These are phyloP conservation scores for Chesias legatella DNA, from an alignment of 2,888 invertebrate species.

Conservation along the genomic window DNA sequence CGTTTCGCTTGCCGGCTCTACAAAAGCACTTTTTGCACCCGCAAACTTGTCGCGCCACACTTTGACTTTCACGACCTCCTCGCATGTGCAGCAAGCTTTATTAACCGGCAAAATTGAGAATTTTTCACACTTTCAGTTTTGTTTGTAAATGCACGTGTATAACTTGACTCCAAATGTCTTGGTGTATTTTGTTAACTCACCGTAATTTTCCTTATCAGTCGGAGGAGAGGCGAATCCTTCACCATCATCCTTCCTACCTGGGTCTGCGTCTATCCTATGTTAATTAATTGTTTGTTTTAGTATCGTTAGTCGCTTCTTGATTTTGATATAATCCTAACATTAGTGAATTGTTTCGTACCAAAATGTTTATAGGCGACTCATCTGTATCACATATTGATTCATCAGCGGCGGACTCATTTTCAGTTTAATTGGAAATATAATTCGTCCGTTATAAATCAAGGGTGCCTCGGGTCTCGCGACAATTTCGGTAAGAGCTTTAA, in stretches of 20 bases:
- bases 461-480: constrained; percentile 48
- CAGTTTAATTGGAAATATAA: constrained; percentile 62
- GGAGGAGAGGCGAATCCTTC: not conserved
- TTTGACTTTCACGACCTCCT: constrained; percentile 62
- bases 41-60: constrained; percentile 61
- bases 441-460: constrained; percentile 60
- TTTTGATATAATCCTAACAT: too few species aligned
- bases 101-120: constrained; percentile 20
- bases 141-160: constrained; percentile 18
- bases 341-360: constrained; percentile 17
- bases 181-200: constrained; percentile 2
- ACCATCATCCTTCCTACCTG: too few species aligned
- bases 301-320: too few species aligned
- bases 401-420: constrained; percentile 53
- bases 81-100: constrained; percentile 34
- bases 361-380: constrained; percentile 35
- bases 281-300: too few species aligned
- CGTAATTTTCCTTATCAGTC: not conserved
- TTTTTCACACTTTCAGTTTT: constrained; percentile 24
- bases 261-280: too few species aligned
- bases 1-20: constrained; percentile 65
- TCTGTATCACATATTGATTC: constrained; percentile 48
- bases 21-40: constrained; percentile 62
- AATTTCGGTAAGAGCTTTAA: constrained; percentile 67
- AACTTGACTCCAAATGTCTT: constrained; percentile 9